Conservation (phyloP, 2,888 invertebrate genomes). For the Piscicola geometra region DNA sequence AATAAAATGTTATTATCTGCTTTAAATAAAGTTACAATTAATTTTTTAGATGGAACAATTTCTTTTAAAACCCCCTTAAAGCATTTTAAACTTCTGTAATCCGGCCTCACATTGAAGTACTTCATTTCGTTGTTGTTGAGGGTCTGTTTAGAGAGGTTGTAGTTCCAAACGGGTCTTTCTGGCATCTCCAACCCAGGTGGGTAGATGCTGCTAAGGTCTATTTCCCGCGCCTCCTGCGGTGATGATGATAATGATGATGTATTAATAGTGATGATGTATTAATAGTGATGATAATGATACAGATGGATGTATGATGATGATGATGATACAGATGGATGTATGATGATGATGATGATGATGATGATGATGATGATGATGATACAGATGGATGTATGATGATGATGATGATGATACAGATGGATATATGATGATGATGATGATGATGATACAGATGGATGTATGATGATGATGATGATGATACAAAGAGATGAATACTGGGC, state of each 20-base stretch:
- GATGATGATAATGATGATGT: not conserved
- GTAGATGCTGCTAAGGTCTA: slow-evolving; percentile 50
- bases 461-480: too few relatives aligned
- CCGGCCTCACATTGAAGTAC: slow-evolving; percentile 65
- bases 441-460: too few relatives aligned
- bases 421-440: too few relatives aligned
- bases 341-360: too few relatives aligned
- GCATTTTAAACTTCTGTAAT: not conserved
- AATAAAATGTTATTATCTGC: not conserved
- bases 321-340: too few relatives aligned
- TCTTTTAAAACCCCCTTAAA: not conserved
- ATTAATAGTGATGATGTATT: too few relatives aligned
- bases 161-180: slow-evolving; percentile 78
- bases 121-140: slow-evolving; percentile 74
- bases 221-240: slow-evolving; percentile 48
- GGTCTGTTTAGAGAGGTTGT: slow-evolving; percentile 67
- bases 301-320: too few relatives aligned
- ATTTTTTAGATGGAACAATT: not conserved
- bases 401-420: too few relatives aligned
- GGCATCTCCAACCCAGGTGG: slow-evolving; percentile 61
- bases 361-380: too few relatives aligned
- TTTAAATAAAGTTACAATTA: not conserved
- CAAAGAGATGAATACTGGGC: slow-evolving; percentile 33
- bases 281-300: too few relatives aligned
- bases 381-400: too few relatives aligned